A percentile compares a stretch with the other conserved stretches of the same genome.
Conservation (phyloP, 53 echinoderm and acorn worm genomes). For the Temnopleurus reevesii region DNA sequence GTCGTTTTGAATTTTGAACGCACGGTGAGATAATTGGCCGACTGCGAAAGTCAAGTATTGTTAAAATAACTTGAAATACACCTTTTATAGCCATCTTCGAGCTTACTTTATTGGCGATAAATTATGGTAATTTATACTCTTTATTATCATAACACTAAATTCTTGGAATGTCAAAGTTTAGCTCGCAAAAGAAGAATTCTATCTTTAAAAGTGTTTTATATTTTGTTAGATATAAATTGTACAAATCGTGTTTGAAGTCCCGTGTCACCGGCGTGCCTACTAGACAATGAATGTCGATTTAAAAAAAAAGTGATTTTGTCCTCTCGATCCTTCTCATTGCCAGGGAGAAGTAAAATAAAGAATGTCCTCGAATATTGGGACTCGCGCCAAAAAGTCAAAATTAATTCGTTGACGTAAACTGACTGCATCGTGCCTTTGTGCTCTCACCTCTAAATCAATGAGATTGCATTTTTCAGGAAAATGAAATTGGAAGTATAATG, state of each 20-base stretch:
- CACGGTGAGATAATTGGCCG: too few relatives aligned
- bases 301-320: not conserved
- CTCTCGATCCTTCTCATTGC: not conserved
- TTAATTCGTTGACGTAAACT: constrained; percentile 27
- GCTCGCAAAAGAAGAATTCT: too few relatives aligned
- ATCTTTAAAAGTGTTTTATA: too few relatives aligned
- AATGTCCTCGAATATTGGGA: constrained; percentile 30
- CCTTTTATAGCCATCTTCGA: too few relatives aligned
- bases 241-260: not conserved
- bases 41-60: too few relatives aligned
- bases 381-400: not conserved
- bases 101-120: too few relatives aligned
- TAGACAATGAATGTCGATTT: not conserved
- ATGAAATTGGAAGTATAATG: not conserved
- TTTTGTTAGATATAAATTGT: too few relatives aligned
- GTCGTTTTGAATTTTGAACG: too few relatives aligned
- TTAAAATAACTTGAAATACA: too few relatives aligned
- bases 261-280: not conserved
- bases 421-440: not conserved
- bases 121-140: too few relatives aligned
- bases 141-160: too few relatives aligned
- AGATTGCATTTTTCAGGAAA: not conserved
- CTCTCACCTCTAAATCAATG: constrained; percentile 45
- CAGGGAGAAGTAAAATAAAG: not conserved
- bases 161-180: too few relatives aligned